Evolutionary conservation across 2,113 vertebrate species (phyloP).

Genomic region (Triplophysa dalaica): DNA sequence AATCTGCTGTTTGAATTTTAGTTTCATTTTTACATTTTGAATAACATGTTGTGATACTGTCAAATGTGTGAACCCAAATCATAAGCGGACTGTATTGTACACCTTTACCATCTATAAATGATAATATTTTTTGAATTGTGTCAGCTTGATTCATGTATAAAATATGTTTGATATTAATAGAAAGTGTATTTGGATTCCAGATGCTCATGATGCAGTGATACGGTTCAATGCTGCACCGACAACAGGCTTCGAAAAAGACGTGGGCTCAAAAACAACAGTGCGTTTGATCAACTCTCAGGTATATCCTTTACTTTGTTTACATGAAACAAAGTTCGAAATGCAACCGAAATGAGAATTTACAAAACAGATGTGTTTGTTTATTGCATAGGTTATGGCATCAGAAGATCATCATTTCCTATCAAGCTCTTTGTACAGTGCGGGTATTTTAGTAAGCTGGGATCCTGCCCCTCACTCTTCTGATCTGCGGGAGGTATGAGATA

Average conservation of each 20-base stretch:
- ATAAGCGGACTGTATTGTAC: too few relatives aligned
- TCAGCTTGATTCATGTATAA: background rate
- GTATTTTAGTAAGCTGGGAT: slow-evolving; percentile 78
- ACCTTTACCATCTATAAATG: too few relatives aligned
- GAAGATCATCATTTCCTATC: slow-evolving; percentile 76
- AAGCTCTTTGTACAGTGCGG: slow-evolving; percentile 75
- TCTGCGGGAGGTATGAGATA: slow-evolving; percentile 68
- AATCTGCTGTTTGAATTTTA: too few relatives aligned
- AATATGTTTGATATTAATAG: background rate
- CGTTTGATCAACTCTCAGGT: slow-evolving; percentile 81
- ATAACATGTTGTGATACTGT: too few relatives aligned
- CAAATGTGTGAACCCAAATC: too few relatives aligned
- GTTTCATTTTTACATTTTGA: too few relatives aligned
- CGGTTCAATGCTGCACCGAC: slow-evolving; percentile 78
- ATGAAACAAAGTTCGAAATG: background rate
- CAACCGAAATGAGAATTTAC: background rate
- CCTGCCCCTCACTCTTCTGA: slow-evolving; percentile 76
- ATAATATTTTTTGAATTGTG: too few relatives aligned
- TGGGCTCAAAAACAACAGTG: slow-evolving; percentile 76
- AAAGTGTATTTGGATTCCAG: slow-evolving; percentile 53
- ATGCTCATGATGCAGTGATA: slow-evolving; percentile 76
- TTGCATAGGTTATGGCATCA: slow-evolving; percentile 74
- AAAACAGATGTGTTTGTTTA: background rate
- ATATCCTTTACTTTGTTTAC: background rate
- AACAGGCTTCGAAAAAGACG: slow-evolving; percentile 73